Base-by-base conservation (phyloP, 1,140 invertebrate species). In the Ips nitidus region DNA sequence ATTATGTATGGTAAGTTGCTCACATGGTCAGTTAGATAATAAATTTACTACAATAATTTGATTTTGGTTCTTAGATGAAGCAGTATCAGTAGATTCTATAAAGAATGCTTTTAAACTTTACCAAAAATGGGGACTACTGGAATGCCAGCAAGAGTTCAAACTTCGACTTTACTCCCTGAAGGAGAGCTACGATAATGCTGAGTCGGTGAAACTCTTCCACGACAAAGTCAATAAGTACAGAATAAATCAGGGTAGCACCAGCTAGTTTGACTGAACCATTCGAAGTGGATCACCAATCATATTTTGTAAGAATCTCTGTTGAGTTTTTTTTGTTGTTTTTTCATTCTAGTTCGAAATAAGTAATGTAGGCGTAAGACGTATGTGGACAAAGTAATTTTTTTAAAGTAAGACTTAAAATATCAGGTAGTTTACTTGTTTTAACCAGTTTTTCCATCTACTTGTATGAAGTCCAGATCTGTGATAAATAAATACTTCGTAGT, bases 31-130 rank as follows among this genome's bases (percentile, higher is more conserved):
- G 7, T 8, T 50, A 50, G 45, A 50, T 50, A 1, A 50, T 50
- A 8, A 2, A 3, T 50, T 3, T 50, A 8, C 45, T 50, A 50
- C 22, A 22, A 50, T 2, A 50, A 50, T 50, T 50, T 3, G 8
- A 41, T 38, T 58, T 72, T 22, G 22, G 22, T 22, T 22, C 22
- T 22, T 80, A 95, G 93, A 88, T 71, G 94, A 95, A 82, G 91
- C 91, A 80, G 85, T 93, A 41, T 91, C 90, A 37, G 87, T 90
- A 2, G 92, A 94, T 78, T 87, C 91, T 0, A 88, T 95, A 43
- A 89, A 89, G 76, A 94, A 94, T 81, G 90, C 91, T 47, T 78
- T 94, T 5, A 90, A 91, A 72, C 75, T 94, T 1, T 87, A 93
- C 52, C 86, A 93, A 75, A 88, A 91, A 71, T 91, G 90, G 89